A percentile compares a stretch with the other conserved stretches of the same genome.
Evolutionary conservation across 2,113 vertebrate genomes (phyloP).

Genomic region (Sitta europaea): DNA sequence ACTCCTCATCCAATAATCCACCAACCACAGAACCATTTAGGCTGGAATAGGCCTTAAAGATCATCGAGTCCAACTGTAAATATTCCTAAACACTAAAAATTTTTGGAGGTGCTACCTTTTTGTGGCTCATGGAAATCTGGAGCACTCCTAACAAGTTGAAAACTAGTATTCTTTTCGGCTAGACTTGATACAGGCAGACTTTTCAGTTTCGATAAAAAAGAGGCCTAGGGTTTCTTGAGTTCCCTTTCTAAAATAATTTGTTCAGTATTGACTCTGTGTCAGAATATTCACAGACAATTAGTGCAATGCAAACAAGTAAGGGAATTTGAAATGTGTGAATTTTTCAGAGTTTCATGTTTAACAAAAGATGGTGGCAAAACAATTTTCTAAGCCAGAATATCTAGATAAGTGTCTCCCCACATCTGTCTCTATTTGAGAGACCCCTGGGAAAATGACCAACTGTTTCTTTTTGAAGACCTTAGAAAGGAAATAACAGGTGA

Average conservation of each 20-base stretch:
- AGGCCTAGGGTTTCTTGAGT: neutral
- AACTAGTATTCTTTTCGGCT: neutral
- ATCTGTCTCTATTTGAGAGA: neutral
- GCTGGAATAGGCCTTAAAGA: neutral
- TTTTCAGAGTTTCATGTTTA: neutral
- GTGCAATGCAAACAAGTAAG: neutral
- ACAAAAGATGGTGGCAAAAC: neutral
- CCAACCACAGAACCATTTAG: neutral
- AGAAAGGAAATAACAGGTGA: neutral
- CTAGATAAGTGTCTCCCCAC: neutral
- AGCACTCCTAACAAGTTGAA: neutral
- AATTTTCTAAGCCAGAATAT: neutral
- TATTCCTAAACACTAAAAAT: neutral
- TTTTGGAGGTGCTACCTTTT: neutral
- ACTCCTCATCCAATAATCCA: neutral
- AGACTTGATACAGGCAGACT: neutral
- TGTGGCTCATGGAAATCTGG: neutral
- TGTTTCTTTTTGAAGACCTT: neutral
- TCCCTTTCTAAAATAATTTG: neutral
- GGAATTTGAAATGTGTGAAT: neutral
- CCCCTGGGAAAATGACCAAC: neutral
- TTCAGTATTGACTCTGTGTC: neutral
- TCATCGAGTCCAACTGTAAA: accelerated
- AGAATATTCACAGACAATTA: neutral
- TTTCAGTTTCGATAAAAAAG: neutral